Percentiles rank a stretch among this genome's conserved stretches.
Conservation (phyloP, 2,888 invertebrate species). For the Vanessa cardui region DNA sequence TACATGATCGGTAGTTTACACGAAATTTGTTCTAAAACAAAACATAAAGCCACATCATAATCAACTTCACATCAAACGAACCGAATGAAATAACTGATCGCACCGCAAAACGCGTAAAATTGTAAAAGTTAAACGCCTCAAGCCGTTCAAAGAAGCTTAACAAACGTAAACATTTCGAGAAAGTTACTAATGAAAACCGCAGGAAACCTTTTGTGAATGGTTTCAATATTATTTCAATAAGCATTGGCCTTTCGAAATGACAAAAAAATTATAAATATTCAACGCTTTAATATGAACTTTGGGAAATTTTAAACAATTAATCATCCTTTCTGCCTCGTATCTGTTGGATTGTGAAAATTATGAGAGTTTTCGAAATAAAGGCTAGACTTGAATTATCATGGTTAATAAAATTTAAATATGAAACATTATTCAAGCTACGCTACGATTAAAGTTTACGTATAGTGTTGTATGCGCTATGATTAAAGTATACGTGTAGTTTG, state of each 20-base stretch:
- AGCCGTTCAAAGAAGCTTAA: constrained; percentile 48
- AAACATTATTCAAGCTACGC: too few relatives aligned
- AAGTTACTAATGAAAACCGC: constrained; percentile 54
- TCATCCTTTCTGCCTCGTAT: not conserved
- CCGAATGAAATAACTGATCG: constrained; percentile 41
- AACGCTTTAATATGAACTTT: constrained; percentile 1
- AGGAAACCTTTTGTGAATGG: constrained; percentile 43
- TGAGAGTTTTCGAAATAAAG: not conserved
- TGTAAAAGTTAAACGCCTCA: constrained; percentile 48
- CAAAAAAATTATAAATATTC: constrained; percentile 8
- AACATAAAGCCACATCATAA: constrained; percentile 32
- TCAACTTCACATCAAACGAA: constrained; percentile 44
- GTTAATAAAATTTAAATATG: too few relatives aligned
- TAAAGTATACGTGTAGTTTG: too few relatives aligned
- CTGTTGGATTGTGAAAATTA: not conserved
- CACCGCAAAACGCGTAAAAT: constrained; percentile 48
- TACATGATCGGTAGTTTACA: not conserved
- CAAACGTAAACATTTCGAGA: constrained; percentile 49
- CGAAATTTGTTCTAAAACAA: constrained; percentile 13
- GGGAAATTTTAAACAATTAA: constrained; percentile 1
- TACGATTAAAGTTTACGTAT: too few relatives aligned
- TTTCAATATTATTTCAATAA: constrained; percentile 39
- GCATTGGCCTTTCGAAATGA: constrained; percentile 10
- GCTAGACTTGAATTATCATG: too few relatives aligned
- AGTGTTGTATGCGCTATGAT: too few relatives aligned